Evolutionary conservation across 1,140 invertebrate species (phyloP).

Genomic region (Aphaenogaster floridana): DNA sequence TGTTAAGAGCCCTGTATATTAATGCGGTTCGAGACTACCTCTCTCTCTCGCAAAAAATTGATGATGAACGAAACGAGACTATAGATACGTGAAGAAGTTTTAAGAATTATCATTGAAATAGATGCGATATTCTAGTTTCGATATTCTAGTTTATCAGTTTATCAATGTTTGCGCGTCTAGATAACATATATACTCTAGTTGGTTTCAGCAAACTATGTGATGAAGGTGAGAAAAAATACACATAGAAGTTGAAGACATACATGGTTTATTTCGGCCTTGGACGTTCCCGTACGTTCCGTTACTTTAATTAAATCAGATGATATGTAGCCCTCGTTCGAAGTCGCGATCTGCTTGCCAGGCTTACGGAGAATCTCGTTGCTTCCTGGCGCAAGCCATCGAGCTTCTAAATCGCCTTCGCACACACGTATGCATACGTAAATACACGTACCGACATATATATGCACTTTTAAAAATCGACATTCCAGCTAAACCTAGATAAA

Average conservation of each 20-base stretch:
- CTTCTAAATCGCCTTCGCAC: constrained; percentile 19
- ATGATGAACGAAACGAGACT: not conserved
- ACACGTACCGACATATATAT: not conserved
- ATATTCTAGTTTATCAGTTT: not conserved
- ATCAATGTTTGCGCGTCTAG: not conserved
- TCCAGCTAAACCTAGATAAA: constrained; percentile 50
- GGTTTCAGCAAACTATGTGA: not conserved
- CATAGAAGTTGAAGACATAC: not conserved
- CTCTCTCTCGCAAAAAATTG: not conserved
- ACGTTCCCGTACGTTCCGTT: constrained; percentile 43
- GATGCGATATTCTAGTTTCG: not conserved
- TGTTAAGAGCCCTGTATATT: not conserved
- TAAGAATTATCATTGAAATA: not conserved
- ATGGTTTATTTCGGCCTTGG: constrained; percentile 38
- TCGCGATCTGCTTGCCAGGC: constrained; percentile 34
- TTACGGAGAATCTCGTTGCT: constrained; percentile 43
- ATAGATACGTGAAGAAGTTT: not conserved
- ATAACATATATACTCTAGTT: not conserved
- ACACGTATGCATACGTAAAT: not conserved
- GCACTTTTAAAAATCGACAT: not conserved
- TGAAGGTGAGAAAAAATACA: not conserved
- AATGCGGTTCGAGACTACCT: not conserved
- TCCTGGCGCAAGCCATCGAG: constrained; percentile 25
- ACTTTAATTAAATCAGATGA: constrained; percentile 58
- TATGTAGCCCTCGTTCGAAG: constrained; percentile 47